Evolutionary conservation across 1,140 invertebrate genomes (phyloP).

Genomic region (Bombus turneri): DNA sequence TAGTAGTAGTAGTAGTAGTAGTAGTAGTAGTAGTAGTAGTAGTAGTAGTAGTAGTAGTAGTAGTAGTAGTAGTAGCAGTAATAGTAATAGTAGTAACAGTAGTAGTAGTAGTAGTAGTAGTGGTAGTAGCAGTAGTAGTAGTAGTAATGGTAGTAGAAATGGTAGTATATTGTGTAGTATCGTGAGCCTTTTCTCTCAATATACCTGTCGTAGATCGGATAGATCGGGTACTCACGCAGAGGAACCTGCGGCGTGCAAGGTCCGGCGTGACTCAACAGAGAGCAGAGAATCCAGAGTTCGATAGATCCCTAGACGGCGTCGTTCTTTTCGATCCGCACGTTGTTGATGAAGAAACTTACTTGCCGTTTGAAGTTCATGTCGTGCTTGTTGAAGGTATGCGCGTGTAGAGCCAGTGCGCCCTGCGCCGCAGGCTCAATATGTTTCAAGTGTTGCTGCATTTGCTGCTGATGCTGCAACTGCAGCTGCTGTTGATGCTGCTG

Average conservation of each 20-base stretch:
- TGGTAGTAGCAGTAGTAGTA: neutral
- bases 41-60: neutral
- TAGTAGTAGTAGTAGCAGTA: neutral
- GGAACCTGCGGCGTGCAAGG: conserved; percentile 32
- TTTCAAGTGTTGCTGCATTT: conserved; percentile 76
- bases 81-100: neutral
- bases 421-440: conserved; percentile 81
- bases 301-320: conserved; percentile 79
- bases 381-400: conserved; percentile 85
- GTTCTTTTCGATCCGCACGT: conserved; percentile 88
- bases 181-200: conserved; percentile 41
- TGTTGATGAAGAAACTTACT: conserved; percentile 92
- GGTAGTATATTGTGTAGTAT: conserved; percentile 27
- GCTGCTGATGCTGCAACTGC: conserved; percentile 70
- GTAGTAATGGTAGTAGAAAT: conserved; percentile 10
- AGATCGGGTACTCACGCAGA: conserved; percentile 30
- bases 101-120: neutral
- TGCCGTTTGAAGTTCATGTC: conserved; percentile 88
- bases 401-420: conserved; percentile 76
- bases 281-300: conserved; percentile 14
- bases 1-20: conserved; percentile 11
- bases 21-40: neutral
- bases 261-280: conserved; percentile 24
- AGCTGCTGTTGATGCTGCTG: conserved; percentile 65
- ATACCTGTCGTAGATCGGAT: conserved; percentile 43